Base-by-base conservation (phyloP, 2,113 vertebrate species). In the Xiphias gladius region DNA sequence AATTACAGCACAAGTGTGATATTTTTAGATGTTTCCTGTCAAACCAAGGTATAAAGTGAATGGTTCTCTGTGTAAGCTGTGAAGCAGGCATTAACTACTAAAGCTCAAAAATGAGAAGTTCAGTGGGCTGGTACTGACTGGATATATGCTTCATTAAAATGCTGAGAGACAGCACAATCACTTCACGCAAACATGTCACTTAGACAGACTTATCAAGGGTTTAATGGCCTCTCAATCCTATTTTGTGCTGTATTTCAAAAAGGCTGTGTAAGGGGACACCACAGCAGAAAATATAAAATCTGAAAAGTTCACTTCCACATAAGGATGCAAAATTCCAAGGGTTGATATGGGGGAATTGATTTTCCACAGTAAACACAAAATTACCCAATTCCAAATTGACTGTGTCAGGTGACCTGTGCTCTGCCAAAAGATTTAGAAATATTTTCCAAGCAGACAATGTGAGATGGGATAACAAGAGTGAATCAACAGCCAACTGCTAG, bases 21-120 rank as follows among this genome's bases (percentile, higher is more conserved):
- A 95, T 95, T 94, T 95, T 94, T 94, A 94, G 94, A 92, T 91
- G 84, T 90, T 95, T 95, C 92, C 93, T 94, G 94, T 93, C 87
- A 88, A 89, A 90, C 88, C 14, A 85, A 82, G 85, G 87, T 82
- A 92, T 86, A 85, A 94, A 88, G 87, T 92, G 88, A 94, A 94
- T 90, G 91, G 86, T 74, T 89, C 90, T 92, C 92, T 91, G 90
- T 94, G 89, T 86, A 72, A 80, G 76, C 73, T 67, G 65, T 83
- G 81, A 85, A 80, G 87, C 76, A n/a, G 85, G 80, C 82, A 80
- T 92, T 90, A 92, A 84, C 78, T 78, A 70, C 82, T 46, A 79
- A 74, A 66, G 81, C 71, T 74, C 71, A 61, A 66, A 88, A 87
- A 84, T 65, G 86, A 83, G 83, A 79, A 67, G 71, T 78, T 80